Percentiles rank a stretch among this genome's conserved stretches.
phyloP scores from a whole-genome alignment of 2,888 invertebrate species.

The Piscicola geometra region DNA sequence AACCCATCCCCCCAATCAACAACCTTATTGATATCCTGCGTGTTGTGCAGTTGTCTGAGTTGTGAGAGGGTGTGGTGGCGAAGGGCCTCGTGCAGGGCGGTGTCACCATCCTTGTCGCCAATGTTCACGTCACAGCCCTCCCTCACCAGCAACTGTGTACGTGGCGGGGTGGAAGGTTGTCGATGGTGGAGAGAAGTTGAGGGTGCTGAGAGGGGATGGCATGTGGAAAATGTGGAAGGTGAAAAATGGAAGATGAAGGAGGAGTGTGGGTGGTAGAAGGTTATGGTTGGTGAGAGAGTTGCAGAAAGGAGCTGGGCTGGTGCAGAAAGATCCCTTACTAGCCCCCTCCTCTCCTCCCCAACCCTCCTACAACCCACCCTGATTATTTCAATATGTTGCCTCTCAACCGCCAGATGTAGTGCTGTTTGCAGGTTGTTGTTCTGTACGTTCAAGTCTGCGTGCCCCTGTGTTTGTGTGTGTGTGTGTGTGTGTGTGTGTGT shows the following conservation, averaged over 20 bases:
- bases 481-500: slow-evolving; percentile 7
- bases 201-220: no score
- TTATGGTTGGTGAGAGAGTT: no score
- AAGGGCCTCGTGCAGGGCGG: slow-evolving; percentile 77
- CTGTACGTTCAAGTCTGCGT: slow-evolving; percentile 88
- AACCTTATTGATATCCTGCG: slow-evolving; percentile 62
- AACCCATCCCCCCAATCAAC: no score
- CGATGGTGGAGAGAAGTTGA: neutral
- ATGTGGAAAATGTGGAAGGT: neutral
- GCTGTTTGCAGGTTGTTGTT: slow-evolving; percentile 78
- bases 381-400: slow-evolving; percentile 96
- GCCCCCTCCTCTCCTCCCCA: slow-evolving; percentile 87
- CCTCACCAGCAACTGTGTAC: slow-evolving; percentile 73
- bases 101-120: slow-evolving; percentile 94
- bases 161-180: neutral
- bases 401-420: slow-evolving; percentile 83
- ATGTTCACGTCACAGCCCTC: slow-evolving; percentile 90
- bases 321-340: no score
- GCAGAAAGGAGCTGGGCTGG: no score
- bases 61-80: slow-evolving; percentile 94
- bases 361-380: slow-evolving; percentile 68
- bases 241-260: no score
- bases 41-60: slow-evolving; percentile 86
- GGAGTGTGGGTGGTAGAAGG: no score
- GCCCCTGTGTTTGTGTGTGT: slow-evolving; percentile 60